Evolutionary conservation across 2,888 invertebrate genomes (phyloP).

Genomic region (Chaetogeoica ovagalla): DNA sequence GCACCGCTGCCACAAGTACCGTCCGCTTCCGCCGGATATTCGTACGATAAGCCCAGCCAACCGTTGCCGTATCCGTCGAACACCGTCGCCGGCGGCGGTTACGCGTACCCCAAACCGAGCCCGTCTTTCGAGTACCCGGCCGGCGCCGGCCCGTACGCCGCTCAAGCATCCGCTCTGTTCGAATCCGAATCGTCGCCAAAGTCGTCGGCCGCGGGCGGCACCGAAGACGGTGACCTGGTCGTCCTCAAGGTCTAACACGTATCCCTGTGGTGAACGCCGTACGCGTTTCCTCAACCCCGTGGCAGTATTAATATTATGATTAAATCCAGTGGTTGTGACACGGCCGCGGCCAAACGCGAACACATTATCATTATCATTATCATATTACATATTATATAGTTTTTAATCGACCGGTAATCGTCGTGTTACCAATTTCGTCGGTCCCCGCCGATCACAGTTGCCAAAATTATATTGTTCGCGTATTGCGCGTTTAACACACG

Average conservation of each 20-base stretch:
- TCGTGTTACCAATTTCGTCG: too few relatives aligned
- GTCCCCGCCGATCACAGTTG: too few relatives aligned
- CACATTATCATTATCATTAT: too few relatives aligned
- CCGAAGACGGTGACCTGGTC: slow-evolving; percentile 37
- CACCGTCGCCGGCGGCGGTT: too few relatives aligned
- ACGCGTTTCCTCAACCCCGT: too few relatives aligned
- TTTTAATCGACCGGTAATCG: too few relatives aligned
- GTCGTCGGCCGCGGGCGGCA: not conserved
- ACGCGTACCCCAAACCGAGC: slow-evolving; percentile 47
- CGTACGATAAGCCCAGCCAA: slow-evolving; percentile 31
- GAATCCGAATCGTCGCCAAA: slow-evolving; percentile 27
- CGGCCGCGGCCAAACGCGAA: too few relatives aligned
- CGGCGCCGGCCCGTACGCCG: not conserved
- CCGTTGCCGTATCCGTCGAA: not conserved
- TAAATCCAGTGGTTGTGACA: too few relatives aligned
- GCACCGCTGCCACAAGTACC: not conserved
- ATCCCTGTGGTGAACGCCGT: not conserved
- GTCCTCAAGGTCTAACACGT: slow-evolving; percentile 46
- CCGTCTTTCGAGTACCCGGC: slow-evolving; percentile 45
- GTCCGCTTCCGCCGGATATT: slow-evolving; percentile 38
- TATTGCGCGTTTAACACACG: too few relatives aligned
- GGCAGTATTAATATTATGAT: too few relatives aligned
- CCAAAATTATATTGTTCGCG: too few relatives aligned
- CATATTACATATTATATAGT: too few relatives aligned
- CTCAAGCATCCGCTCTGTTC: not conserved